Evolutionary conservation across 2,797 vertebrate genomes (phyloP).

Genomic region (Pogoniulus pusillus): DNA sequence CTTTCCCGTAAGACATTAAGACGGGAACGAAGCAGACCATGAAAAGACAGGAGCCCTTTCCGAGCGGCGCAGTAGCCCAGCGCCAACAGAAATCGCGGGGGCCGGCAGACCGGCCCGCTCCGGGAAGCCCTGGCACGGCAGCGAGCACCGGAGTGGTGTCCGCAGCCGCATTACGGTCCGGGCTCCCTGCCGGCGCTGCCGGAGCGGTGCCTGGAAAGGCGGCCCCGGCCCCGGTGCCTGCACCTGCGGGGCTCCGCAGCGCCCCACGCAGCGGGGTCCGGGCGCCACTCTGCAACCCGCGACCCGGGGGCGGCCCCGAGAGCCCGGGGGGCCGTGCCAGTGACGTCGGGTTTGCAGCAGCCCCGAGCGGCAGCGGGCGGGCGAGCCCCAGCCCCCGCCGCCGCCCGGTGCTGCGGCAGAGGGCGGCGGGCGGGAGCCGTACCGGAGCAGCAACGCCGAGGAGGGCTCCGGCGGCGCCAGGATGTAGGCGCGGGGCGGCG

Average conservation of each 20-base stretch:
- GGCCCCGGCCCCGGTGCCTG: not conserved
- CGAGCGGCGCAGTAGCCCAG: not conserved
- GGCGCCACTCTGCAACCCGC: not conserved
- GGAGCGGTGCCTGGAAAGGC: not conserved
- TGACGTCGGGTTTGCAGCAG: constrained; percentile 74
- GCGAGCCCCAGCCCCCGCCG: constrained; percentile 9
- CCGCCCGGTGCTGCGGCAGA: constrained; percentile 53
- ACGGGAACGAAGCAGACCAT: not conserved
- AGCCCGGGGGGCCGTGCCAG: constrained; percentile 33
- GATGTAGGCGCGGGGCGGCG: constrained; percentile 88
- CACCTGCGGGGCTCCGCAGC: not conserved
- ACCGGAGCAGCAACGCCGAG: not conserved
- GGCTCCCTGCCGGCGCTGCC: not conserved
- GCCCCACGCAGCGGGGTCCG: not conserved
- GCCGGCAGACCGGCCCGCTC: not conserved
- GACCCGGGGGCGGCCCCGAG: constrained; percentile 18
- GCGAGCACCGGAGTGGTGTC: not conserved
- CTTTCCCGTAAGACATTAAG: not conserved
- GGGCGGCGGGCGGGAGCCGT: constrained; percentile 7
- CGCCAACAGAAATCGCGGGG: not conserved
- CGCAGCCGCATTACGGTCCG: constrained; percentile 37
- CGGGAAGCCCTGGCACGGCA: not conserved
- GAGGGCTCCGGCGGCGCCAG: constrained; percentile 79
- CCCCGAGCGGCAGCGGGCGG: constrained; percentile 32
- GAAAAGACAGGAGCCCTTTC: not conserved